Percentiles rank a stretch among this genome's conserved stretches.
These are phyloP conservation scores for Gila robusta DNA, from an alignment of 2,797 vertebrate species.

Conservation along the genomic window DNA sequence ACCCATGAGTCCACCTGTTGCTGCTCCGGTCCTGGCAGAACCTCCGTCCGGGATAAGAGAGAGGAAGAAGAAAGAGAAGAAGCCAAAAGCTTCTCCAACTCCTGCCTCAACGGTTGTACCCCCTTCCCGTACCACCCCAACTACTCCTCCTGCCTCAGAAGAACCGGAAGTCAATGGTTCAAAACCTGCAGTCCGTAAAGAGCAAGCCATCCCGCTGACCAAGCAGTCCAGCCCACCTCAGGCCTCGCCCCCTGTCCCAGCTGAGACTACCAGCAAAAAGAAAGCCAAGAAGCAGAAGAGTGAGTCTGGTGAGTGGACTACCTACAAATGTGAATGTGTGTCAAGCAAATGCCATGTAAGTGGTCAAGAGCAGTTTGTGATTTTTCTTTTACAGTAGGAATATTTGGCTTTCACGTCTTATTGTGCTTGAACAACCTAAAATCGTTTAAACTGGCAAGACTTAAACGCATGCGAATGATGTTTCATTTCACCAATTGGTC, in stretches of 20 bases:
- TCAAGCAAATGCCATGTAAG: not conserved
- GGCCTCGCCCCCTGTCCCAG: constrained; percentile 62
- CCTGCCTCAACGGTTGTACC: constrained; percentile 61
- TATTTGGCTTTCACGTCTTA: not conserved
- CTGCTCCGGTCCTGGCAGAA: constrained; percentile 68
- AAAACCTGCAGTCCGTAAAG: constrained; percentile 83
- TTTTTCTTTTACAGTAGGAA: not conserved
- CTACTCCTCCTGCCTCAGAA: constrained; percentile 54
- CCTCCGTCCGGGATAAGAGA: constrained; percentile 82
- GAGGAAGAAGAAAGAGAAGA: constrained; percentile 95
- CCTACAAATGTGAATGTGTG: not conserved
- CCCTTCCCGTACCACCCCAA: not conserved
- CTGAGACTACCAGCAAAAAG: constrained; percentile 84
- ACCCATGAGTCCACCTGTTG: constrained; percentile 59
- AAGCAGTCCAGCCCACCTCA: constrained; percentile 85
- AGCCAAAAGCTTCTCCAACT: constrained; percentile 78
- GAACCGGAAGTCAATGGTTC: constrained; percentile 84
- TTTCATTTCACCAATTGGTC: not conserved
- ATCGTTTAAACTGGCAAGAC: not conserved
- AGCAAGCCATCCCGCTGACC: constrained; percentile 80
- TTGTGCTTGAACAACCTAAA: not conserved
- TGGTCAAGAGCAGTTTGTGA: not conserved
- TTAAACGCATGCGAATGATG: no score
- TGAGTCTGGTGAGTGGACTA: constrained; percentile 74
- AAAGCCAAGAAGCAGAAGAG: constrained; percentile 93